Percentiles rank a stretch among this genome's conserved stretches.
phyloP scores from a whole-genome alignment of 2,113 vertebrate genomes.

The Sinocyclocheilus maitianheensis region DNA sequence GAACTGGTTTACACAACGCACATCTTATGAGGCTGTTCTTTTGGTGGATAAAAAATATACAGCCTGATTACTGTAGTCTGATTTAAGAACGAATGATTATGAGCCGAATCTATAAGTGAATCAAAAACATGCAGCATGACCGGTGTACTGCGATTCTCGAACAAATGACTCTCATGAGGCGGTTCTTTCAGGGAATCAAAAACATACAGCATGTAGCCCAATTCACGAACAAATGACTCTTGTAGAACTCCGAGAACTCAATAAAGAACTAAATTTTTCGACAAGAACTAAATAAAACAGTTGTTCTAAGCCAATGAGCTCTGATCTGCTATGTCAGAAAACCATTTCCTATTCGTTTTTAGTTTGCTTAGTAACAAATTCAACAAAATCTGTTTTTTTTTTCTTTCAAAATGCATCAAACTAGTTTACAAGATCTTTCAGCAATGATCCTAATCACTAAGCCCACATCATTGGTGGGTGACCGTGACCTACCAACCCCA shows the following conservation, averaged over 20 bases:
- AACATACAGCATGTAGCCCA: neutral
- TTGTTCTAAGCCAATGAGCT: neutral
- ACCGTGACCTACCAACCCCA: neutral
- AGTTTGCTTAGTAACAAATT: too few relatives aligned
- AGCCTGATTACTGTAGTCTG: neutral
- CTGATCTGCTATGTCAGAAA: neutral
- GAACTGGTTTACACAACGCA: too few relatives aligned
- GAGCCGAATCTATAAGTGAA: too few relatives aligned
- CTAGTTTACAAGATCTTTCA: neutral
- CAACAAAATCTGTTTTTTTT: too few relatives aligned
- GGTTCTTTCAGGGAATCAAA: too few relatives aligned
- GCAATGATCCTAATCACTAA: neutral
- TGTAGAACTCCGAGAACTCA: too few relatives aligned
- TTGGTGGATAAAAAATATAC: too few relatives aligned
- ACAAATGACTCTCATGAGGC: neutral
- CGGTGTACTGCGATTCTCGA: neutral
- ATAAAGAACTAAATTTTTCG: too few relatives aligned
- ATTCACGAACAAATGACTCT: neutral
- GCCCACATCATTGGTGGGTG: neutral
- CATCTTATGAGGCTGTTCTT: too few relatives aligned
- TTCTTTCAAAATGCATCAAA: neutral
- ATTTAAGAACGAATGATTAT: neutral
- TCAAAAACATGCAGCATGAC: too few relatives aligned
- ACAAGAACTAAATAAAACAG: neutral
- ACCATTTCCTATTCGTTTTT: neutral